phyloP scores from a whole-genome alignment of 2,888 invertebrate genomes.

The Melanophora roralis region DNA sequence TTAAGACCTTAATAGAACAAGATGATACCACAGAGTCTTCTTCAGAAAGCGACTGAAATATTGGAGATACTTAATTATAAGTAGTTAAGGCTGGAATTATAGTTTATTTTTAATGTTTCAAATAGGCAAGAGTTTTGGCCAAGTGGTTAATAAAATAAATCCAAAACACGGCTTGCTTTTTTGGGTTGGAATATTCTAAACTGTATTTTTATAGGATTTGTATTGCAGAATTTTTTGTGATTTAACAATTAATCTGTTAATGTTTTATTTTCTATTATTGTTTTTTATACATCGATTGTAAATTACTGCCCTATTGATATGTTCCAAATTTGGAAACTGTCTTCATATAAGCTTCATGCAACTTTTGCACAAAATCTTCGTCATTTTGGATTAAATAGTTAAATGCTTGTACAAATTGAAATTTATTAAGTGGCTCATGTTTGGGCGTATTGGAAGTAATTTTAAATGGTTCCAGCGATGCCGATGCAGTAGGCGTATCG shows the following conservation, averaged over 20 bases:
- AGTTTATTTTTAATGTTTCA: too few relatives aligned
- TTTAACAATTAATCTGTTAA: not conserved
- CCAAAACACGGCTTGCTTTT: not conserved
- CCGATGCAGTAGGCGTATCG: slow-evolving; percentile 78
- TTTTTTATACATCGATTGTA: not conserved
- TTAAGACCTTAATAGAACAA: slow-evolving; percentile 70
- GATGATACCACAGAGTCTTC: slow-evolving; percentile 54
- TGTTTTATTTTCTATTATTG: slow-evolving; percentile 16
- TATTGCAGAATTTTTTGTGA: slow-evolving; percentile 10
- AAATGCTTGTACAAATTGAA: slow-evolving; percentile 93
- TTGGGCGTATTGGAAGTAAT: slow-evolving; percentile 45
- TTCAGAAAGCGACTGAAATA: slow-evolving; percentile 49
- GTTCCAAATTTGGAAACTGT: slow-evolving; percentile 79
- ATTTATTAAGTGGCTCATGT: slow-evolving; percentile 87
- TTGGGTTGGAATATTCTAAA: slow-evolving; percentile 32
- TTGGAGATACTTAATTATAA: not conserved
- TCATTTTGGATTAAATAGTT: slow-evolving; percentile 92
- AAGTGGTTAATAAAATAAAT: too few relatives aligned
- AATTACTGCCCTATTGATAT: slow-evolving; percentile 45
- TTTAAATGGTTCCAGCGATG: slow-evolving; percentile 43
- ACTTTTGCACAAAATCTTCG: slow-evolving; percentile 89
- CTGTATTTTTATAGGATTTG: slow-evolving; percentile 17
- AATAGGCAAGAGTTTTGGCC: too few relatives aligned
- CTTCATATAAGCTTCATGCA: slow-evolving; percentile 95
- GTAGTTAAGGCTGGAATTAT: too few relatives aligned